Evolutionary conservation across 2,888 invertebrate species (phyloP), one percentile per base, ranked within the genome.

Genomic region (Phragmatobia fuliginosa): DNA sequence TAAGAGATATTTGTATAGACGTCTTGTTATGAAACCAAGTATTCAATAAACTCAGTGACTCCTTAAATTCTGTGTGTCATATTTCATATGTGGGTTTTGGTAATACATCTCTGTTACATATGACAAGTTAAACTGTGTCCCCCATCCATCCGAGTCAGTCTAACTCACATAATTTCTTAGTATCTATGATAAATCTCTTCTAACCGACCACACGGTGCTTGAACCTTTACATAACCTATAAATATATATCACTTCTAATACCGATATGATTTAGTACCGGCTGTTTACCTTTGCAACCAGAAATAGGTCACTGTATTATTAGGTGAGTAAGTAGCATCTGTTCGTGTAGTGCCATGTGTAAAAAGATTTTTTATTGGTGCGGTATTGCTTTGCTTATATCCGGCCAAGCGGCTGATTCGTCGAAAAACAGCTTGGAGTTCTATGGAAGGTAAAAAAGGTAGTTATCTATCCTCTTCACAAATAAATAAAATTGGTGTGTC

Each of bases 251-350:
- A 18, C 58, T 56, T 61, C 69, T 70, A 66, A 70, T 70, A 59
- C 58, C 45, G 36, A n/a, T 70, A 62, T 62, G 66, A 70, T 70
- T 70, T 66, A 62, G 65, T 66, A 36, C 65, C 36, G 45, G 58
- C 62, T 62, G 66, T 66, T 66, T 70, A 66, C 66, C 66, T 65
- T 62, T 32, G 45, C 56, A 62, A 62, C 32, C 25, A 58, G 56
- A 66, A 66, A 58, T 70, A 58, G 62, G 66, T 62, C 66, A 66
- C 41, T 56, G 62, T 41, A 62, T 62, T 45, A 64, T n/a, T 58
- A 32, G 45, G 45, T 36, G 59, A 63, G 58, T 16, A 49, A 36
- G 28, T 63, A 63, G n/a, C 68, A 63, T 68, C 63, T 68, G 68
- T 59, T n/a, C 31, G 38, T 56, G 67, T 36, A 25, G 32, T 45